phyloP scores from a whole-genome alignment of 2,113 vertebrate species.

The Lonchura striata region DNA sequence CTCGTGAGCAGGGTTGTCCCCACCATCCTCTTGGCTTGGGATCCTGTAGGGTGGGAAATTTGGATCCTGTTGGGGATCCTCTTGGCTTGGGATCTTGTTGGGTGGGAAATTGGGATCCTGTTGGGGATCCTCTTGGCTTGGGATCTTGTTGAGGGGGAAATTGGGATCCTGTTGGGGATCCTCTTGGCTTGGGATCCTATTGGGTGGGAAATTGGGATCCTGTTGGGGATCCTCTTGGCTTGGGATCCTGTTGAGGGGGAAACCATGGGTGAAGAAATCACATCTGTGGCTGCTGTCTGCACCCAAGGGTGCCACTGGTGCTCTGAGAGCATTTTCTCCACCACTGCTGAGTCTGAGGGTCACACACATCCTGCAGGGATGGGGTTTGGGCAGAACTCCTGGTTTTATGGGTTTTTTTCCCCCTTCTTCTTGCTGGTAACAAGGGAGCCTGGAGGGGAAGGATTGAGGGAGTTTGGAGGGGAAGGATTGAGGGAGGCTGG shows the following conservation, averaged over 20 bases:
- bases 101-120: too few relatives aligned
- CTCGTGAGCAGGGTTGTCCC: rapidly evolving
- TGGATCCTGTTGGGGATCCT: too few relatives aligned
- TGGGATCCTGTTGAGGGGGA: not conserved
- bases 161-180: not conserved
- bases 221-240: not conserved
- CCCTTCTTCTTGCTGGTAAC: rapidly evolving
- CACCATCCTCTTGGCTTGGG: not conserved
- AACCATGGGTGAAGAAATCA: not conserved
- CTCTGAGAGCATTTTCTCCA: not conserved
- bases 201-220: too few relatives aligned
- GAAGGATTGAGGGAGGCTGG: not conserved
- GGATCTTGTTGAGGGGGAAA: not conserved
- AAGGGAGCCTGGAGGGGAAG: not conserved
- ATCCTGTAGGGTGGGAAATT: not conserved
- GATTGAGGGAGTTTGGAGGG: not conserved
- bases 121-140: not conserved
- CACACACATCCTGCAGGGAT: not conserved
- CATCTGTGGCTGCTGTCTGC: not conserved
- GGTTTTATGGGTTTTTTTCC: rapidly evolving
- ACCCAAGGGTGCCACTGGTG: not conserved
- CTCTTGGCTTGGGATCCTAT: not conserved
- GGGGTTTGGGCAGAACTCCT: not conserved
- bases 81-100: too few relatives aligned
- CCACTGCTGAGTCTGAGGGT: not conserved